These are phyloP conservation scores for Gambusia yucatana DNA, from an alignment of 2,797 vertebrate species.

Conservation along the genomic window DNA sequence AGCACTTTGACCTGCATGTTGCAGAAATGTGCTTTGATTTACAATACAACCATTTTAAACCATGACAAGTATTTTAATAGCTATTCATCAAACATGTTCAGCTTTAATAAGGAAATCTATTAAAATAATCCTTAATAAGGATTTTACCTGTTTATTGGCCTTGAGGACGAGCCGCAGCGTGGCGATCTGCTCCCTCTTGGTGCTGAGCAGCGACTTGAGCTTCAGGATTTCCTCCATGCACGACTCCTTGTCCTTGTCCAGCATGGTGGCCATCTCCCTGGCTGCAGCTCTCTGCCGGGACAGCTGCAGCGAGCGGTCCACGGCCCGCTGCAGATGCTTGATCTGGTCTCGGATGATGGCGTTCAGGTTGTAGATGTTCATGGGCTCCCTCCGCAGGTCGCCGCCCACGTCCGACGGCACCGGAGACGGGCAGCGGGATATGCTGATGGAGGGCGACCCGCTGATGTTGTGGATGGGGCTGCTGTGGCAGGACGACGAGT, in stretches of 20 bases:
- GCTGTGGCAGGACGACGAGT: constrained; percentile 68
- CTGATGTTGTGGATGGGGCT: constrained; percentile 86
- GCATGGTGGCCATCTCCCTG: constrained; percentile 90
- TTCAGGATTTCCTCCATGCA: constrained; percentile 98
- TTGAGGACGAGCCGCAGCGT: constrained; percentile 95
- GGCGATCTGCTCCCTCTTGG: constrained; percentile 97
- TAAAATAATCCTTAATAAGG: no score
- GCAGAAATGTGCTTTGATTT: no score
- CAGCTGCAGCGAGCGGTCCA: constrained; percentile 94
- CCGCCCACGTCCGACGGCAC: constrained; percentile 83
- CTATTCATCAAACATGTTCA: background rate
- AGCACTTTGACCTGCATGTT: no score
- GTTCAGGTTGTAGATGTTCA: constrained; percentile 99
- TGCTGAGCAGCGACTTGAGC: constrained; percentile 95
- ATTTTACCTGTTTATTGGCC: constrained; percentile 95
- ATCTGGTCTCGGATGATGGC: constrained; percentile 99
- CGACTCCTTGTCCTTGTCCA: constrained; percentile 96
- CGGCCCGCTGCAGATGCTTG: constrained; percentile 96
- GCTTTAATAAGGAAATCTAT: background rate
- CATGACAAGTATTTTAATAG: no score
- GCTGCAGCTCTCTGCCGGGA: constrained; percentile 94
- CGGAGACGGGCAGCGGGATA: constrained; percentile 85
- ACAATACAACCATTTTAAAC: no score
- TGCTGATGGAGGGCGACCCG: constrained; percentile 85
- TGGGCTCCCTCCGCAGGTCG: constrained; percentile 96